Evolutionary conservation across 2,797 vertebrate species (phyloP).

Genomic region (Nannoperca australis): DNA sequence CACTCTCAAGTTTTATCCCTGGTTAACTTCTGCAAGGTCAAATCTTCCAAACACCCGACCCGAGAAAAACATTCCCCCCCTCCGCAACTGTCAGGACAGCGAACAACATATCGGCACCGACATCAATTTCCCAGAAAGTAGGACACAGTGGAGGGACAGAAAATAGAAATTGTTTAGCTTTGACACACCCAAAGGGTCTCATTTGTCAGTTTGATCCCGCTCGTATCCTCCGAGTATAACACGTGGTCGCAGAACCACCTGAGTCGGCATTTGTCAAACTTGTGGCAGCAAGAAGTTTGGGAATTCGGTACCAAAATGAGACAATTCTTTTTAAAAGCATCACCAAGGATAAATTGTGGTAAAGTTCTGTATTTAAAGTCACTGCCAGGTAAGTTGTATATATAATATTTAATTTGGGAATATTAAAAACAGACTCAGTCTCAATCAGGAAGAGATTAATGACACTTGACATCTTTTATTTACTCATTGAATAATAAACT

Average conservation of each 20-base stretch:
- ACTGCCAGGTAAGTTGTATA: neutral
- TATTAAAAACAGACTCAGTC: no score
- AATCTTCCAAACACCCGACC: neutral
- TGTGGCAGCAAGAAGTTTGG: neutral
- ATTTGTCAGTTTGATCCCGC: slow-evolving; percentile 40
- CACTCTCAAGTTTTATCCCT: neutral
- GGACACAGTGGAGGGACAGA: slow-evolving; percentile 10
- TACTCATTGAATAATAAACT: no score
- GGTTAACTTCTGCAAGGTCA: slow-evolving; percentile 12
- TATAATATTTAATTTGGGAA: neutral
- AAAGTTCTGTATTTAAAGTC: neutral
- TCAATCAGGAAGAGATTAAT: no score
- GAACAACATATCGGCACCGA: slow-evolving; percentile 2
- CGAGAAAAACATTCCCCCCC: neutral
- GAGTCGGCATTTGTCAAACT: slow-evolving; percentile 11
- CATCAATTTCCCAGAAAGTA: slow-evolving; percentile 50
- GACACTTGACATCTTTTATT: no score
- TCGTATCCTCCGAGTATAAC: slow-evolving; percentile 26
- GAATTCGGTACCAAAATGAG: slow-evolving; percentile 9
- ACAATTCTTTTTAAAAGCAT: neutral
- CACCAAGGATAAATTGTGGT: neutral
- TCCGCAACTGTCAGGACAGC: slow-evolving; percentile 31
- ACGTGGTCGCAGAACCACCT: neutral
- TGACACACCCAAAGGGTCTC: slow-evolving; percentile 27
- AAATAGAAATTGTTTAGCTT: slow-evolving; percentile 13